Evolutionary conservation across 1,140 invertebrate genomes (phyloP).

Genomic region (Sesamia nonagrioides): DNA sequence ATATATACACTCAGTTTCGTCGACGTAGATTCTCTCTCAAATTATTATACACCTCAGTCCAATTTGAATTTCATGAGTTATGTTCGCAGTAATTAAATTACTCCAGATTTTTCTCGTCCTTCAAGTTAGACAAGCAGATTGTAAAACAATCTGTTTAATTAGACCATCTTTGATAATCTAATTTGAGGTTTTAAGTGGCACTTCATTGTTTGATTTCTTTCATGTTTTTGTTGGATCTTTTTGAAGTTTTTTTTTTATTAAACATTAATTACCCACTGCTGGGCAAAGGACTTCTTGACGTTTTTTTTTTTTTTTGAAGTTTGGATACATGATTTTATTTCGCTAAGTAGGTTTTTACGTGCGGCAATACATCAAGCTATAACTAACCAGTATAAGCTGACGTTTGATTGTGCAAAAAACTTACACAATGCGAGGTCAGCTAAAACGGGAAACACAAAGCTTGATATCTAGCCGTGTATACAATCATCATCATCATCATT

Average conservation of each 20-base stretch:
- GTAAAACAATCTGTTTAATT: slow-evolving; percentile 48
- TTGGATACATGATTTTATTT: too few species aligned
- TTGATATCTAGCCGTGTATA: too few species aligned
- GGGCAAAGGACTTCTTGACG: too few species aligned
- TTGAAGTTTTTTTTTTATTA: neutral
- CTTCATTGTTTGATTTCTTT: slow-evolving; percentile 18
- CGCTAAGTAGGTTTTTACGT: too few species aligned
- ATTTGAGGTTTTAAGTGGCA: slow-evolving; percentile 30
- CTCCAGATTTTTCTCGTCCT: slow-evolving; percentile 21
- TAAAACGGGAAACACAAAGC: too few species aligned
- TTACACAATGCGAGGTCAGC: too few species aligned
- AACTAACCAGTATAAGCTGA: too few species aligned
- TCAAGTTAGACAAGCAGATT: slow-evolving; percentile 26
- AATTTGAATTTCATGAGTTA: slow-evolving; percentile 47
- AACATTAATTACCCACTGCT: too few species aligned
- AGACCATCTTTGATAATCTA: slow-evolving; percentile 37
- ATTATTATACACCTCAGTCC: slow-evolving; percentile 35
- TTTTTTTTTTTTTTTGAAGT: too few species aligned
- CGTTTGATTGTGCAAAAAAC: too few species aligned
- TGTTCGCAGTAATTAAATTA: slow-evolving; percentile 36
- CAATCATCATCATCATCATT: too few species aligned
- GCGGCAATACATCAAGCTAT: too few species aligned
- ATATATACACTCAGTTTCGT: neutral
- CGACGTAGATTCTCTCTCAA: slow-evolving; percentile 20
- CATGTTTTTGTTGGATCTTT: neutral